Percentiles rank a stretch among this genome's conserved stretches.
Evolutionary conservation across 2,113 vertebrate species (phyloP).

Genomic region (Grus americana): DNA sequence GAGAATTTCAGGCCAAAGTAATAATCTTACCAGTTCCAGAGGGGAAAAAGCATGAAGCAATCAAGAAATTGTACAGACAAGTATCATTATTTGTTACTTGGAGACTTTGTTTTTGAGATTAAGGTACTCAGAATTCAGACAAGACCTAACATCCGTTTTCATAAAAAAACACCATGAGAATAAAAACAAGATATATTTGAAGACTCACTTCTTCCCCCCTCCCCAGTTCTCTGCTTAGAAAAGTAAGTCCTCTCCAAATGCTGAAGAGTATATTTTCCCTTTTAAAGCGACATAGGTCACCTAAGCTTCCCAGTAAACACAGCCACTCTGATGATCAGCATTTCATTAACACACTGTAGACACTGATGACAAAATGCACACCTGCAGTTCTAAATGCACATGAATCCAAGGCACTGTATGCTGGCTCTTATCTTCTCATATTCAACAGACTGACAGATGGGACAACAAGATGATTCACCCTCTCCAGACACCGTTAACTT

Average conservation of each 20-base stretch:
- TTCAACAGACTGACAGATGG: not conserved
- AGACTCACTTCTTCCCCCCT: not conserved
- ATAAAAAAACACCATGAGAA: not conserved
- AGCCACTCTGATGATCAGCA: not conserved
- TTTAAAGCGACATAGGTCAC: not conserved
- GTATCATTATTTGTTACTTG: not conserved
- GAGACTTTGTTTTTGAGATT: not conserved
- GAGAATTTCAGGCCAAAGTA: not conserved
- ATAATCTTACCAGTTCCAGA: not conserved
- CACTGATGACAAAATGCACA: not conserved
- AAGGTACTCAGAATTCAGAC: not conserved
- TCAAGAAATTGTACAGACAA: not conserved
- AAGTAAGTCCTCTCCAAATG: not conserved
- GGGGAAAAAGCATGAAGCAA: not conserved
- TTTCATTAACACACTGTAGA: not conserved
- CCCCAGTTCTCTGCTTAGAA: not conserved
- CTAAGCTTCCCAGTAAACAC: not conserved
- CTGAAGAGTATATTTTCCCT: not conserved
- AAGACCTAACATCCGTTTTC: not conserved
- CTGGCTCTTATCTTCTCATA: not conserved
- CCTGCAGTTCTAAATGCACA: not conserved
- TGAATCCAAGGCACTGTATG: not conserved
- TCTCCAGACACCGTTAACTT: conserved; percentile 7
- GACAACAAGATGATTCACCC: conserved; percentile 38
- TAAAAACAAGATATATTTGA: not conserved